A percentile compares a stretch with the other conserved stretches of the same genome.
These are phyloP conservation scores for Agapornis roseicollis DNA, from an alignment of 2,113 vertebrate genomes.

Conservation along the genomic window DNA sequence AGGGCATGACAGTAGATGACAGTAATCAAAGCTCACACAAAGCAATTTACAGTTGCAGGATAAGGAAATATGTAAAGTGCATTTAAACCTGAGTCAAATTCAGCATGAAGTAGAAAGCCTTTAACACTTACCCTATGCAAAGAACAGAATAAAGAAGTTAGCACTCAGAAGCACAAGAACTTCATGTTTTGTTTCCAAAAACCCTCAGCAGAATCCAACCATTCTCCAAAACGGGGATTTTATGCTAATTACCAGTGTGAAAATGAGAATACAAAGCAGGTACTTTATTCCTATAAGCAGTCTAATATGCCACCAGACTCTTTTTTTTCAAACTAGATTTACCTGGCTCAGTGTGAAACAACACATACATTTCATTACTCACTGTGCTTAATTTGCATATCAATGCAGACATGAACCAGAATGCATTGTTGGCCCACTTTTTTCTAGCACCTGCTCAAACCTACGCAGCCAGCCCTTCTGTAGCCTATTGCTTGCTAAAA, in stretches of 20 bases:
- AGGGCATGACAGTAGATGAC: slow-evolving; percentile 33
- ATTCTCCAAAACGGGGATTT: not conserved
- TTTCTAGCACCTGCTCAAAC: not conserved
- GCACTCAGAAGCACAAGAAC: not conserved
- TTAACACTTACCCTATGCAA: not conserved
- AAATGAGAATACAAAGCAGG: slow-evolving; percentile 24
- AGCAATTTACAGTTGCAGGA: slow-evolving; percentile 29
- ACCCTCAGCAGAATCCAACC: not conserved
- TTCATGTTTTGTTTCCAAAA: slow-evolving; percentile 4
- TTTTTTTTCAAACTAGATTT: slow-evolving; percentile 5
- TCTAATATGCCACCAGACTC: not conserved
- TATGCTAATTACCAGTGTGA: slow-evolving; percentile 3
- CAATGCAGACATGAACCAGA: not conserved
- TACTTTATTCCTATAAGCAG: slow-evolving; percentile 8
- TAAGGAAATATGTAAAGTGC: slow-evolving; percentile 55
- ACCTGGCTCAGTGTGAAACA: slow-evolving; percentile 20
- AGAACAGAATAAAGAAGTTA: not conserved
- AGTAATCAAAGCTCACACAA: slow-evolving; percentile 56
- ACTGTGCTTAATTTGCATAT: slow-evolving; percentile 26
- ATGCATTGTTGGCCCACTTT: not conserved
- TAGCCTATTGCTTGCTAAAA: not conserved
- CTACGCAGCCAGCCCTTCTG: not conserved
- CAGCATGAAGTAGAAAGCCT: slow-evolving; percentile 9
- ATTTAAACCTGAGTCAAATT: slow-evolving; percentile 56
- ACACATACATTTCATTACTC: not conserved